Percentiles rank a stretch among this genome's conserved stretches.
Evolutionary conservation across 2,888 invertebrate genomes (phyloP).

Genomic region (Aleiodes testaceus): DNA sequence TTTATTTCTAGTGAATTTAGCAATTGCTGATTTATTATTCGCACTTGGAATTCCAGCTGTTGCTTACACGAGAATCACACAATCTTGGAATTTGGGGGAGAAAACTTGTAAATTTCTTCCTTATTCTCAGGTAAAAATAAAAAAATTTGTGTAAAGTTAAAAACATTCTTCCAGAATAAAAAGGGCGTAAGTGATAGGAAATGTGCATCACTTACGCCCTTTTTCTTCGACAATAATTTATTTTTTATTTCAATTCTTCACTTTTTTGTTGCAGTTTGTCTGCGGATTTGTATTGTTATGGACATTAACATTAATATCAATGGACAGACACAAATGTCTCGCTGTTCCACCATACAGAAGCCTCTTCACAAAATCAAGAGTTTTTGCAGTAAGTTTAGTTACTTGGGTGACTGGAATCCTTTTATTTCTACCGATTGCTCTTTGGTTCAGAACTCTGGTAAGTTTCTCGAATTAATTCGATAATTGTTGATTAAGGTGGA

Average conservation of each 20-base stretch:
- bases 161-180: too few relatives aligned
- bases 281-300: constrained; percentile 77
- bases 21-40: constrained; percentile 79
- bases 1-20: constrained; percentile 76
- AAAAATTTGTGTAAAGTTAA: too few relatives aligned
- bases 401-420: constrained; percentile 75
- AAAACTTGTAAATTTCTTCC: constrained; percentile 75
- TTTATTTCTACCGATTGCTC: constrained; percentile 74
- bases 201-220: too few relatives aligned
- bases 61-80: constrained; percentile 74
- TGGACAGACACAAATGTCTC: constrained; percentile 76
- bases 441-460: constrained; percentile 74
- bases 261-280: constrained; percentile 73
- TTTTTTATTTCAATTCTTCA: constrained; percentile 27
- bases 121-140: constrained; percentile 77
- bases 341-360: constrained; percentile 76
- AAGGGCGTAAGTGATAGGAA: too few relatives aligned
- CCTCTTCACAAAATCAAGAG: constrained; percentile 72
- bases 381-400: constrained; percentile 69
- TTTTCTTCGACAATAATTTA: too few relatives aligned
- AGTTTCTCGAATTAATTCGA: background rate
- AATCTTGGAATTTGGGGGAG: constrained; percentile 75
- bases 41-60: constrained; percentile 75
- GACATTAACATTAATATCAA: constrained; percentile 76
- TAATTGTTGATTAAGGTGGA: too few relatives aligned